Conservation (phyloP, 2,888 invertebrate species). For the Meliscaeva auricollis region DNA sequence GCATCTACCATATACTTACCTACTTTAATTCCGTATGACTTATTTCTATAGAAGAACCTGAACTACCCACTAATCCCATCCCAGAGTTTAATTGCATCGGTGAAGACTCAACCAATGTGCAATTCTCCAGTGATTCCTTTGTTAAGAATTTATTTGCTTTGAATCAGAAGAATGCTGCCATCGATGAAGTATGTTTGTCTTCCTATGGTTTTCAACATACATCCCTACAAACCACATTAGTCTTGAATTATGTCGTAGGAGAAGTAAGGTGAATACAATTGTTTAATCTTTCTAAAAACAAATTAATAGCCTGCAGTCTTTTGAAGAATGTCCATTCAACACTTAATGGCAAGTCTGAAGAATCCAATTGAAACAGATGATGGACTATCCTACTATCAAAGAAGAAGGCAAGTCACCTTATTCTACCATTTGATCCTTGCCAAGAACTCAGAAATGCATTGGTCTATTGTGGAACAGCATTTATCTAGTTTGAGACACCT, state of each 20-base stretch:
- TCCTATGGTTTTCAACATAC: constrained; percentile 78
- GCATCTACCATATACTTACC: too few species aligned
- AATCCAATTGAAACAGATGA: constrained; percentile 62
- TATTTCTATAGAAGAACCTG: constrained; percentile 51
- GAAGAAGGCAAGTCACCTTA: constrained; percentile 80
- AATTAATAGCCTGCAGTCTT: not conserved
- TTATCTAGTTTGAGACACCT: constrained; percentile 78
- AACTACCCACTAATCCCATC: constrained; percentile 73
- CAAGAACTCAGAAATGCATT: constrained; percentile 64
- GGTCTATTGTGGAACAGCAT: constrained; percentile 68
- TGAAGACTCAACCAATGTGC: constrained; percentile 79
- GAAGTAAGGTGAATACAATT: constrained; percentile 79
- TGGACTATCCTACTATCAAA: constrained; percentile 73
- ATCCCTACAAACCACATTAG: constrained; percentile 77
- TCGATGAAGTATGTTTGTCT: constrained; percentile 76
- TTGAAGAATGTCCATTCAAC: constrained; percentile 81
- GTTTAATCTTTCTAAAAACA: not conserved
- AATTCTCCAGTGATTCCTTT: constrained; percentile 80
- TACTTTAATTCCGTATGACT: not conserved
- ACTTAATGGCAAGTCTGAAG: constrained; percentile 78
- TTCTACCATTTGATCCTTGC: constrained; percentile 79
- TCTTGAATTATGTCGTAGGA: constrained; percentile 78
- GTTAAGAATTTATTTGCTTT: constrained; percentile 79
- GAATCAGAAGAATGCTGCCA: constrained; percentile 45
- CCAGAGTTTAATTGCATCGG: constrained; percentile 82